phyloP scores from a whole-genome alignment of 2,797 vertebrate species.

The Rachycentron canadum region DNA sequence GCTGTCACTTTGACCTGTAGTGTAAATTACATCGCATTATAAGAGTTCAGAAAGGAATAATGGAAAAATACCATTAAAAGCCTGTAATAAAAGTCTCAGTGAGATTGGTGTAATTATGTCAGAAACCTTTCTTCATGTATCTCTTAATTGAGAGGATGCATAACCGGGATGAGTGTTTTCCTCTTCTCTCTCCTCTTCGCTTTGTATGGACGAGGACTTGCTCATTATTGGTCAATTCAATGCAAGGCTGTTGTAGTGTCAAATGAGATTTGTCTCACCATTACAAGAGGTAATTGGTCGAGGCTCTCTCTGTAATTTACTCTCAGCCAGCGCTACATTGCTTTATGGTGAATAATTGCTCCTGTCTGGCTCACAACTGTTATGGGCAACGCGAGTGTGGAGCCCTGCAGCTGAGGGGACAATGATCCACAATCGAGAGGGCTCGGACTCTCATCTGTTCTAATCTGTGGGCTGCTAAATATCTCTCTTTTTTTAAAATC shows the following conservation, averaged over 20 bases:
- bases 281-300: slow-evolving; percentile 81
- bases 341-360: slow-evolving; percentile 83
- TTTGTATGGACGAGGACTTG: slow-evolving; percentile 56
- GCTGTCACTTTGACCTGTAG: slow-evolving; percentile 30
- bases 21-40: slow-evolving; percentile 30
- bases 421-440: slow-evolving; percentile 38
- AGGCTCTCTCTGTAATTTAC: slow-evolving; percentile 79
- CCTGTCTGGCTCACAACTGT: slow-evolving; percentile 75
- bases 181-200: slow-evolving; percentile 42
- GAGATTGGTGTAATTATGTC: slow-evolving; percentile 44
- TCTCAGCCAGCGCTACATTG: slow-evolving; percentile 67
- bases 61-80: slow-evolving; percentile 43
- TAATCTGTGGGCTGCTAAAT: slow-evolving; percentile 32
- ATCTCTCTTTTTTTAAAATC: slow-evolving; percentile 18
- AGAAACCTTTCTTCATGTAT: slow-evolving; percentile 35
- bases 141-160: slow-evolving; percentile 57
- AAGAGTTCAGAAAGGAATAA: slow-evolving; percentile 27
- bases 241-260: slow-evolving; percentile 75
- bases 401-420: slow-evolving; percentile 58
- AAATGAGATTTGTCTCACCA: slow-evolving; percentile 83
- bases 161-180: slow-evolving; percentile 54
- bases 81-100: slow-evolving; percentile 29
- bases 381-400: slow-evolving; percentile 56
- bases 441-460: slow-evolving; percentile 39
- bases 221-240: slow-evolving; percentile 78